Evolutionary conservation across 2,113 vertebrate genomes (phyloP).

Genomic region (Pomatostomus ruficeps): DNA sequence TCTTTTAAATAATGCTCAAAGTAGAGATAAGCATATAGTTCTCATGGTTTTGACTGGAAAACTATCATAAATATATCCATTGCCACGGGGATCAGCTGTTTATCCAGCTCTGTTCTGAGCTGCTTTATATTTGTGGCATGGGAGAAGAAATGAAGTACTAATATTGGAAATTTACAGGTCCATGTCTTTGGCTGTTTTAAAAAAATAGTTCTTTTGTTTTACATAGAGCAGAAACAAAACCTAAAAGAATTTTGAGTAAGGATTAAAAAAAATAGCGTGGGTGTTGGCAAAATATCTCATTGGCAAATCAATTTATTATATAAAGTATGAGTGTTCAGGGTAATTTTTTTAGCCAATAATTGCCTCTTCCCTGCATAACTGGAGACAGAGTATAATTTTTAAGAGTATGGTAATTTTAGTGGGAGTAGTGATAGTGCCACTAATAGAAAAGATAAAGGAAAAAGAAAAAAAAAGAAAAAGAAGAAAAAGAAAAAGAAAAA

Average conservation of each 20-base stretch:
- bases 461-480: neutral
- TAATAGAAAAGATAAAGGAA: neutral
- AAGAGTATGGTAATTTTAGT: neutral
- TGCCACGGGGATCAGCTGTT: neutral
- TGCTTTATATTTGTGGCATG: neutral
- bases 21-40: neutral
- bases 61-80: neutral
- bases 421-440: neutral
- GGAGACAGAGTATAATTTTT: neutral
- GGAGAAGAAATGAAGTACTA: neutral
- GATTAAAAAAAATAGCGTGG: neutral
- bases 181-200: neutral
- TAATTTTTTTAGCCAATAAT: neutral
- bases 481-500: accelerated
- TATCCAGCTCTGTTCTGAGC: neutral
- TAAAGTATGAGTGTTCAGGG: neutral
- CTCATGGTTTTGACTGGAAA: neutral
- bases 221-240: neutral
- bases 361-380: neutral
- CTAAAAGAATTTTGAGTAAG: neutral
- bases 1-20: neutral
- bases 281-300: neutral
- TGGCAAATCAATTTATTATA: neutral
- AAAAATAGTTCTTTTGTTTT: neutral
- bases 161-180: neutral